Conservation (phyloP, 2,888 invertebrate species). For the Caenorhabditis afra region DNA sequence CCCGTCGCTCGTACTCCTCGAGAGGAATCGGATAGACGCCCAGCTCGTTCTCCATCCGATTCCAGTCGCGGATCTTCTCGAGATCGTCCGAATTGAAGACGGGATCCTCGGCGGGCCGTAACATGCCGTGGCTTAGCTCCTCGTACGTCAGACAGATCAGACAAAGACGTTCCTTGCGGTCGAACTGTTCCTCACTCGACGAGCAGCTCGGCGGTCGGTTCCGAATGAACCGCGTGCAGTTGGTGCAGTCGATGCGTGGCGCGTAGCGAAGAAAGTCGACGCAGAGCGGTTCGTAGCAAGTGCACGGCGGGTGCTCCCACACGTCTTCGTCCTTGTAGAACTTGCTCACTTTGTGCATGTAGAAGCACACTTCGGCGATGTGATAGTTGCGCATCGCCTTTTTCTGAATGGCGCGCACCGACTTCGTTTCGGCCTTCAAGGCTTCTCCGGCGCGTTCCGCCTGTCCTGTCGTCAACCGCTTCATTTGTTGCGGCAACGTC, state of each 20-base stretch:
- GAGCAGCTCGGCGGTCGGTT: too few species aligned
- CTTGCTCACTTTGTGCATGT: not conserved
- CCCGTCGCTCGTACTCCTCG: not conserved
- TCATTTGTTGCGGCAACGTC: conserved; percentile 15
- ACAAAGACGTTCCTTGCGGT: not conserved
- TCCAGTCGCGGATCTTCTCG: conserved; percentile 7
- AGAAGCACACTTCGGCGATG: conserved; percentile 9
- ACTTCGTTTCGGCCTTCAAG: too few species aligned
- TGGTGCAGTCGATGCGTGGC: conserved; percentile 5
- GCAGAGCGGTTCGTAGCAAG: not conserved
- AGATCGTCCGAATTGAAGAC: conserved; percentile 7
- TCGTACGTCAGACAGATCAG: conserved; percentile 14
- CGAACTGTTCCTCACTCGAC: too few species aligned
- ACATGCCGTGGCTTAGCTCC: not conserved
- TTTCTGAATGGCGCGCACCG: too few species aligned
- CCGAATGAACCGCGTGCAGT: conserved; percentile 3
- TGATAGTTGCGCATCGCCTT: conserved; percentile 31
- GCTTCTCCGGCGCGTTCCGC: too few species aligned
- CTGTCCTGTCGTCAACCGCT: conserved; percentile 3
- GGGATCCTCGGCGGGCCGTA: not conserved
- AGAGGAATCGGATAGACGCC: too few species aligned
- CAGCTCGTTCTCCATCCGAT: not conserved
- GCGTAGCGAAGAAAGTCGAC: too few species aligned
- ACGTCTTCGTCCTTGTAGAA: too few species aligned
- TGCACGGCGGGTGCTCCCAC: too few species aligned